Percentiles rank a stretch among this genome's conserved stretches.
Conservation (phyloP, 2,888 invertebrate genomes). For the Conops quadrifasciatus region DNA sequence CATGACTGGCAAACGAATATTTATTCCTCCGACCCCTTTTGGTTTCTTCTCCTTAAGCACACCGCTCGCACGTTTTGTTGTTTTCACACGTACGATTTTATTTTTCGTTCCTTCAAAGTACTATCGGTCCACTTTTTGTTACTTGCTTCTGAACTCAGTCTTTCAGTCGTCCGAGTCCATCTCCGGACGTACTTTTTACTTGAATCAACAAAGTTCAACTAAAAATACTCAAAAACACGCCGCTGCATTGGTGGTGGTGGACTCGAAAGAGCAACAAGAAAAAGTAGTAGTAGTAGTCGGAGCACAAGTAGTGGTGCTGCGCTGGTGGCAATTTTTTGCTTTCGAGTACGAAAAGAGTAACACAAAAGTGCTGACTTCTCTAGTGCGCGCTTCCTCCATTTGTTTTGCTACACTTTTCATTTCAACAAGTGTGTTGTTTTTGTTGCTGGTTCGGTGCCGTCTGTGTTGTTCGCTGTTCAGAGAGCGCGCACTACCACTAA, state of each 20-base stretch:
- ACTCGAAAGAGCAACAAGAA: constrained; percentile 21
- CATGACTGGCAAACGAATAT: too few species aligned
- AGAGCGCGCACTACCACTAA: background rate
- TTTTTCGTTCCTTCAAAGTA: constrained; percentile 5
- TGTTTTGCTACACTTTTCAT: constrained; percentile 49
- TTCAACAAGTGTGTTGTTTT: constrained; percentile 59
- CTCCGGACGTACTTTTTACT: constrained; percentile 56
- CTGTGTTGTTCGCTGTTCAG: background rate
- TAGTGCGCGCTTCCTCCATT: constrained; percentile 7
- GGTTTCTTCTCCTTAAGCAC: constrained; percentile 12
- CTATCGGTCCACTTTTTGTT: background rate
- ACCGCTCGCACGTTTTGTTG: constrained; percentile 19
- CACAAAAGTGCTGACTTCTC: constrained; percentile 3
- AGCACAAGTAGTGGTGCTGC: constrained; percentile 9
- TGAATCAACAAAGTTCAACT: constrained; percentile 63
- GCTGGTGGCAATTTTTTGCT: background rate
- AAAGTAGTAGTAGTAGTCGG: constrained; percentile 4
- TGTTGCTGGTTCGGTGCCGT: constrained; percentile 56
- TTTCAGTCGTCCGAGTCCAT: constrained; percentile 31
- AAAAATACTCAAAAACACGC: constrained; percentile 48
- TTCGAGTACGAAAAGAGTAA: constrained; percentile 3
- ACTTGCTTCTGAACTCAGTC: background rate
- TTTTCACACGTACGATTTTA: constrained; percentile 6
- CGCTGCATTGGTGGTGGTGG: constrained; percentile 17
- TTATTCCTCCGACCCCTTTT: constrained; percentile 20